Evolutionary conservation across 2,888 invertebrate genomes (phyloP), one percentile per base, ranked within the genome.

Genomic region (Clitarchus hookeri): DNA sequence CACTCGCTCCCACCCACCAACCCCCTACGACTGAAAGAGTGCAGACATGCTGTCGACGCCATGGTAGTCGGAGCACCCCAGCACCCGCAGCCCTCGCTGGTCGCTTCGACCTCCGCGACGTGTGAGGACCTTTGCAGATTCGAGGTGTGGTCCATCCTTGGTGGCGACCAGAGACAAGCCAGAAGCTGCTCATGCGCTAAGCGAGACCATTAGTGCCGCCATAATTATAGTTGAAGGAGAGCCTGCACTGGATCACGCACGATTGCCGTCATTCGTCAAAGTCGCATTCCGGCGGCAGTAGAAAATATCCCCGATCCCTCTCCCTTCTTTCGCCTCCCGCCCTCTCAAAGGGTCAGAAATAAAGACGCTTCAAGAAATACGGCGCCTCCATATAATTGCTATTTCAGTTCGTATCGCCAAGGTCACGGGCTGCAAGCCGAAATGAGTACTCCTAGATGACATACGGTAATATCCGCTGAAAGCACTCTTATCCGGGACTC

Each of bases 321-420:
- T 19, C 8, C 65, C 65, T 65, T 2, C 65, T 65, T 19, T 8
- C 65, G 0, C 65, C 3, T 23, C 65, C 65, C 65, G 23, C 65
- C n/a, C 65, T 8, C n/a, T n/a, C 65, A 65, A 9, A 8, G n/a
- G 65, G 23, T 65, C 65, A 8, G 16, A 65, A 65, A n/a, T 65
- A 65, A 65, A n/a, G 65, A 19, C 65, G 23, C 65, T 65, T 65
- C 65, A 65, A 65, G 65, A 65, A 65, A 16, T 65, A 19, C 65
- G 65, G 65, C 16, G 65, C 65, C n/a, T 23, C 65, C 16, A n/a
- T 23, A 23, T 65, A 65, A 53, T 65, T 65, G 19, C 65, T 65
- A 65, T 65, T 65, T 65, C 65, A 65, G n/a, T 65, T 65, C 65
- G 65, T 65, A 65, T 65, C 65, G 65, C n/a, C 65, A 65, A 65